Evolutionary conservation across 2,888 invertebrate species (phyloP), one percentile per base, ranked within the genome.

Genomic region (Drosophila longiperda): DNA sequence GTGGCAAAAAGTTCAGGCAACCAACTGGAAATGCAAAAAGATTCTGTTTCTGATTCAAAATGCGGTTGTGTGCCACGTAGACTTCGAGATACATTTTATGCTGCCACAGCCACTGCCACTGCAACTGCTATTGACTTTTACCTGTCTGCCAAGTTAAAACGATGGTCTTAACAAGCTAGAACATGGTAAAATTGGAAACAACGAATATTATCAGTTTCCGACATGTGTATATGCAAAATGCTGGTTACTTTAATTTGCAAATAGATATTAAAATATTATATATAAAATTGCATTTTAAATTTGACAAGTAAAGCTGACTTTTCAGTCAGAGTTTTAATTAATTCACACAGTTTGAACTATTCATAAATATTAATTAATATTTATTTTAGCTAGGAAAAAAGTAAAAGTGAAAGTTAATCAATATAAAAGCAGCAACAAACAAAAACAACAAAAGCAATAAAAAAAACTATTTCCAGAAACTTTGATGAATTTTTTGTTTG

Each of bases 1-100:
- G 86, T 83, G 88, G 83, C 75, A 88, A 80, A 78, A 88, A 88
- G 77, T 82, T 82, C 82, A 52, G 8, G 49, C 71, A 80, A 50
- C 70, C 80, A 76, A 82, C 75, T 82, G 71, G 79, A 79, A 81
- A 82, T 73, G 69, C 73, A 74, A 76, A 69, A 63, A 70, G 73
- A 71, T 77, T 71, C 72, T 29, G 71, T 76, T 80, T 67, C 67
- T 52, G 60, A 53, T 70, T 60, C 59, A 45, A 61, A 80, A 71
- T 80, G 71, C 66, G 71, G 64, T 50, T 73, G 67, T 53, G 54
- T 23, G 26, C 60, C 42, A 52, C 40, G 23, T 52, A n/a, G 42
- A 57, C 6, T 20, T 33, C 15, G 26, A 58, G 60, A 34, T 38
- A 61, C 36, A 52, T 20, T 52, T 4, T 23, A 33, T 40, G 58